phyloP scores from a whole-genome alignment of 2,797 vertebrate genomes.

The Phataginus tetradactyla region DNA sequence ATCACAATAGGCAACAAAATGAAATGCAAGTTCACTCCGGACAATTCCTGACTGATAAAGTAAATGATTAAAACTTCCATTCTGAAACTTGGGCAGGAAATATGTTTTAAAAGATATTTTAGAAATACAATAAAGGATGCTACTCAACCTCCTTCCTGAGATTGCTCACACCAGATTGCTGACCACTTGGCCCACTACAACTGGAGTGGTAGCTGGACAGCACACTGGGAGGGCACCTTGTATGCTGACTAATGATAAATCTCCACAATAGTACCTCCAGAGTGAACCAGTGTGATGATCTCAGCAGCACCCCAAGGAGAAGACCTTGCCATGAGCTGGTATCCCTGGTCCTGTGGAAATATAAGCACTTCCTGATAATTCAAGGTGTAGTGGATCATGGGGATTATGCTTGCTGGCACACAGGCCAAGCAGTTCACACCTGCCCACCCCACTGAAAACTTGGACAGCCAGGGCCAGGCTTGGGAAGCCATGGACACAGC shows the following conservation, averaged over 20 bases:
- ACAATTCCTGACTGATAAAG: neutral
- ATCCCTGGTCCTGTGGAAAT: neutral
- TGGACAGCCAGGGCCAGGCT: neutral
- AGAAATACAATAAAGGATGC: neutral
- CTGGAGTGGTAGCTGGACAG: neutral
- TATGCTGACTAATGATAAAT: neutral
- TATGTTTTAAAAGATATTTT: conserved; percentile 41
- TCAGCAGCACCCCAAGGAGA: neutral
- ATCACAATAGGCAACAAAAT: neutral
- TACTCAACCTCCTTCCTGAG: neutral
- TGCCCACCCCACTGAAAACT: neutral
- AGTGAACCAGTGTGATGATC: neutral
- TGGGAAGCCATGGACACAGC: neutral
- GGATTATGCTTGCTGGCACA: neutral
- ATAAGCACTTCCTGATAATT: neutral
- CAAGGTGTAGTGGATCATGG: neutral
- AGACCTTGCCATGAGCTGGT: neutral
- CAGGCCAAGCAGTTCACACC: neutral
- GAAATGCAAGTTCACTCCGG: conserved; percentile 39
- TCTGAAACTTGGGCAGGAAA: conserved; percentile 32
- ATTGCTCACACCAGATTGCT: neutral
- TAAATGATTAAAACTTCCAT: conserved; percentile 48
- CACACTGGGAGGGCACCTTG: neutral
- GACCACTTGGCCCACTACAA: neutral
- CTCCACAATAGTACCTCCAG: neutral